A percentile compares a stretch with the other conserved stretches of the same genome.
These are phyloP conservation scores for Cranoglanis bouderius DNA, from an alignment of 2,113 vertebrate species.

Conservation along the genomic window DNA sequence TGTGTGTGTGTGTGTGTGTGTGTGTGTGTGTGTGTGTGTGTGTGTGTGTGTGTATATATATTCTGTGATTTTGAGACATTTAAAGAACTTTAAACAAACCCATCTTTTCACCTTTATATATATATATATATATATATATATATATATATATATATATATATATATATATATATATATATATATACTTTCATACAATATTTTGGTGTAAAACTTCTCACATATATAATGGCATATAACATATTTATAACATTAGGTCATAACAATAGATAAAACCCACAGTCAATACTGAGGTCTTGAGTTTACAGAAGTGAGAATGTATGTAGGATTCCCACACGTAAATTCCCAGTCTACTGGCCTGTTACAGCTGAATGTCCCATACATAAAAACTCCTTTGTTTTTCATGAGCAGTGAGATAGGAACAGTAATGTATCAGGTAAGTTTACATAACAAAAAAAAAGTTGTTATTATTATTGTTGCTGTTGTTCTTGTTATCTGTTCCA, in stretches of 20 bases:
- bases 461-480: not conserved
- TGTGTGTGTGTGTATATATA: too few relatives aligned
- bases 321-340: conserved; percentile 2
- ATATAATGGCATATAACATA: not conserved
- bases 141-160: too few relatives aligned
- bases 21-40: too few relatives aligned
- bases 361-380: not conserved
- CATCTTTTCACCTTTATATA: not conserved
- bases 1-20: too few relatives aligned
- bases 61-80: not conserved
- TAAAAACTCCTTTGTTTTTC: not conserved
- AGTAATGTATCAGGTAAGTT: not conserved
- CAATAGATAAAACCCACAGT: not conserved
- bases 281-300: not conserved
- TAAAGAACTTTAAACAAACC: not conserved
- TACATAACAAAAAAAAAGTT: not conserved
- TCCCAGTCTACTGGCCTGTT: not conserved
- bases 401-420: not conserved
- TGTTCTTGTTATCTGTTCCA: not conserved
- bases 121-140: too few relatives aligned
- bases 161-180: too few relatives aligned
- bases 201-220: not conserved
- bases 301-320: conserved; percentile 17
- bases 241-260: not conserved
- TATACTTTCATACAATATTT: too few relatives aligned